These are phyloP conservation scores for Iguana delicatissima DNA, from an alignment of 2,797 vertebrate genomes.

Conservation along the genomic window DNA sequence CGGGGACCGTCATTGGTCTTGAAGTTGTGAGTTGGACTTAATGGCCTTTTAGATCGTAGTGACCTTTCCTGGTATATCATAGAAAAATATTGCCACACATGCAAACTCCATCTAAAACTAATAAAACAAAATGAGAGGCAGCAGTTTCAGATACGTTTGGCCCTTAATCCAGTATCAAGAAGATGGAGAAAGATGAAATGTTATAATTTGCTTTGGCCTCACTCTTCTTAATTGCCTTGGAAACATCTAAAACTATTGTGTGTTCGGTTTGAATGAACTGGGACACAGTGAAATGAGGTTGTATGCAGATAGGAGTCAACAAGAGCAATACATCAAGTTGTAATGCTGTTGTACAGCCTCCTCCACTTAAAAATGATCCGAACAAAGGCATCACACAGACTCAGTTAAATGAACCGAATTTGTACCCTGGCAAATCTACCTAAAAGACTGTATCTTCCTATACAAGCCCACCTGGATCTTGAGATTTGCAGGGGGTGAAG, in stretches of 20 bases:
- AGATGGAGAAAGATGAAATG: neutral
- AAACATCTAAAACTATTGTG: neutral
- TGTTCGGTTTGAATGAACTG: neutral
- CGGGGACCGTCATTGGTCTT: too few species aligned
- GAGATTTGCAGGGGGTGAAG: too few species aligned
- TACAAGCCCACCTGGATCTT: too few species aligned
- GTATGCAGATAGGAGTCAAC: neutral
- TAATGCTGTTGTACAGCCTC: neutral
- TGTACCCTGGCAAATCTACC: neutral
- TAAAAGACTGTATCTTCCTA: neutral
- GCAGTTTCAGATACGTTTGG: neutral
- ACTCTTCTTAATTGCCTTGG: constrained; percentile 9
- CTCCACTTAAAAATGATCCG: neutral
- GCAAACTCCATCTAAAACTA: neutral
- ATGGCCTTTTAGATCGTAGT: neutral
- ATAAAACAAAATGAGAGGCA: neutral
- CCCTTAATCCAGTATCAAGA: neutral
- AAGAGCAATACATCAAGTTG: neutral
- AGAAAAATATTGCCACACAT: neutral
- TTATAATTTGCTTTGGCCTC: neutral
- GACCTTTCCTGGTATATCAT: neutral
- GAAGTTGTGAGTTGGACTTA: neutral
- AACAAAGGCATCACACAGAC: neutral
- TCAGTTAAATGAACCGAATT: neutral
- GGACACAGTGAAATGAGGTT: neutral